A percentile compares a stretch with the other conserved stretches of the same genome.
Evolutionary conservation across 1,140 invertebrate species (phyloP).

Genomic region (Manduca sexta): DNA sequence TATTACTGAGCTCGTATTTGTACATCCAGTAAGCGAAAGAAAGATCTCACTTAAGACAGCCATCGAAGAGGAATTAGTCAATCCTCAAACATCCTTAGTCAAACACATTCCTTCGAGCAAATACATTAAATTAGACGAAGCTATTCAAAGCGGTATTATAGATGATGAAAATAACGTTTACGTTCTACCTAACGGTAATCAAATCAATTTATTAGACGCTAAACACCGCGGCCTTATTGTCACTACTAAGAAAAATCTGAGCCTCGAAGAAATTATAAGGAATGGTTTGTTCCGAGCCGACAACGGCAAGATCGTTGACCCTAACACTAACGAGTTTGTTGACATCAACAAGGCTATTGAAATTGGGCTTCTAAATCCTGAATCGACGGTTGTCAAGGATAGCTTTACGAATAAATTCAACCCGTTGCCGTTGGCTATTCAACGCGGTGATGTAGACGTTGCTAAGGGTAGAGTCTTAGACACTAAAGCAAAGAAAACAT

Average conservation of each 20-base stretch:
- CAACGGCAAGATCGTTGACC: constrained; percentile 86
- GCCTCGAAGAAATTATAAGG: constrained; percentile 84
- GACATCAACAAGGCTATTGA: constrained; percentile 83
- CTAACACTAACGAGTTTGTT: constrained; percentile 79
- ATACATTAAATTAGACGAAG: constrained; percentile 84
- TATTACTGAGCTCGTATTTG: constrained; percentile 79
- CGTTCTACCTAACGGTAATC: constrained; percentile 76
- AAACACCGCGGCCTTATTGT: constrained; percentile 83
- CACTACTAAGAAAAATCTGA: constrained; percentile 79
- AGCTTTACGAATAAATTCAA: constrained; percentile 82
- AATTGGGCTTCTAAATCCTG: constrained; percentile 82
- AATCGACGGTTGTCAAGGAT: constrained; percentile 85
- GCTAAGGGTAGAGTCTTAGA: constrained; percentile 84
- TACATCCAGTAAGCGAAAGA: constrained; percentile 87
- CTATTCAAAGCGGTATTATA: constrained; percentile 82
- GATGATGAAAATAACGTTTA: constrained; percentile 83
- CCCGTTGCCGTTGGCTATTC: constrained; percentile 82
- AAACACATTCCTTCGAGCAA: constrained; percentile 81
- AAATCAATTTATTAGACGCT: constrained; percentile 81
- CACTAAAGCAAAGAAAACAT: constrained; percentile 81
- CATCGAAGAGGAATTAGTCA: constrained; percentile 85
- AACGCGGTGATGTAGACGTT: constrained; percentile 86
- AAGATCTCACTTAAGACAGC: constrained; percentile 86
- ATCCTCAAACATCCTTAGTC: constrained; percentile 85
- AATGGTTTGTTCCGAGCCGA: constrained; percentile 84